These are phyloP conservation scores for Myioborus miniatus DNA, from an alignment of 2,797 vertebrate genomes.

Conservation along the genomic window DNA sequence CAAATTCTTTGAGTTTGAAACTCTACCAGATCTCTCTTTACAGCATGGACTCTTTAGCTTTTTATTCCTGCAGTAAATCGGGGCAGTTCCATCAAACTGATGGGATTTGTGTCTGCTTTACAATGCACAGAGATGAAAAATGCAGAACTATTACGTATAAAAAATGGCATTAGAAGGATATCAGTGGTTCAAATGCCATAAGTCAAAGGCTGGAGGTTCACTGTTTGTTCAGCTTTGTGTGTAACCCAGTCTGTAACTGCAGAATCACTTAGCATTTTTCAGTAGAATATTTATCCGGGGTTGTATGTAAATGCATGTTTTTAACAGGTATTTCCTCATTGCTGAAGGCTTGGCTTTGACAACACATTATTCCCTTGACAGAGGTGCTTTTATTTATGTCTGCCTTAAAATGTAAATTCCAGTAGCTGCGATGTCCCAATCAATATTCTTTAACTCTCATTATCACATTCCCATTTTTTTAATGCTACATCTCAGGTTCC, in stretches of 20 bases:
- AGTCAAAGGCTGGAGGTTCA: not conserved
- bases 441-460: not conserved
- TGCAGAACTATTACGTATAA: not conserved
- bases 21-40: not conserved
- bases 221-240: not conserved
- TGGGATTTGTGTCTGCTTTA: not conserved
- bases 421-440: not conserved
- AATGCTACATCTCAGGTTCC: not conserved
- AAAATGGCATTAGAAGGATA: not conserved
- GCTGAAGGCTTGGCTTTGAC: not conserved
- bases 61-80: not conserved
- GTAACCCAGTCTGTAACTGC: not conserved
- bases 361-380: not conserved
- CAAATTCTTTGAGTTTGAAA: not conserved
- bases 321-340: not conserved
- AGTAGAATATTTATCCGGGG: not conserved
- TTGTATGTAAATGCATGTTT: not conserved
- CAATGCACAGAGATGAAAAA: not conserved
- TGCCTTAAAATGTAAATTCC: not conserved
- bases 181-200: not conserved
- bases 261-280: not conserved
- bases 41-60: not conserved
- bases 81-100: not conserved
- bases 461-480: not conserved
- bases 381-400: not conserved